Conservation (phyloP, 1,140 invertebrate species). For the Yoshiicerus persimilis region DNA sequence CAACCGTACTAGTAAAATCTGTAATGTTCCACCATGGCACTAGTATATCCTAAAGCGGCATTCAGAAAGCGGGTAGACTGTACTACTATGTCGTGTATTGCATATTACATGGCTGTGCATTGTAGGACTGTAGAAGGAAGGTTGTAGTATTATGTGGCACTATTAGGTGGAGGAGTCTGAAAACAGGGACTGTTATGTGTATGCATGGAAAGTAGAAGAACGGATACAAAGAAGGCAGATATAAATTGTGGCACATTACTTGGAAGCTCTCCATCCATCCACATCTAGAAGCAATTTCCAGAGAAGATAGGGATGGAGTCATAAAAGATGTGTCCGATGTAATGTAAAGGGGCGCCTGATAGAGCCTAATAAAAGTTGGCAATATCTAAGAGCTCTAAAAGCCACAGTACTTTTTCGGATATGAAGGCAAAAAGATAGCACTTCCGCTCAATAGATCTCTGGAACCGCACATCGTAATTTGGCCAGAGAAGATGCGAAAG, state of each 20-base stretch:
- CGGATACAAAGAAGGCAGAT: slow-evolving; percentile 25
- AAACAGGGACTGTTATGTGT: too few species aligned
- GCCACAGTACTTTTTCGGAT: slow-evolving; percentile 36
- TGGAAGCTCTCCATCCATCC: slow-evolving; percentile 35
- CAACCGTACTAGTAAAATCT: neutral
- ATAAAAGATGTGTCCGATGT: slow-evolving; percentile 41
- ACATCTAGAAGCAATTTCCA: slow-evolving; percentile 1
- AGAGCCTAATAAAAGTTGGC: slow-evolving; percentile 50
- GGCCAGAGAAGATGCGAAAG: slow-evolving; percentile 19
- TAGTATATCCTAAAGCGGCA: too few species aligned
- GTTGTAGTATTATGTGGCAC: neutral
- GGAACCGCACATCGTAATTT: slow-evolving; percentile 50
- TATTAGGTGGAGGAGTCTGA: too few species aligned
- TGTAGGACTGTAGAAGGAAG: neutral
- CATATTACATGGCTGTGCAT: neutral
- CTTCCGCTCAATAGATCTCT: slow-evolving; percentile 50
- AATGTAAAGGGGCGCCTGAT: slow-evolving; percentile 46
- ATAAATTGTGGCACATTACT: slow-evolving; percentile 32
- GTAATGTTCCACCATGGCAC: neutral
- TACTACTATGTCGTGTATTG: neutral
- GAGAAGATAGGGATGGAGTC: slow-evolving; percentile 9
- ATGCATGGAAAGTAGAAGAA: neutral
- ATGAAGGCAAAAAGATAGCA: slow-evolving; percentile 47
- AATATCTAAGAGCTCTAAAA: slow-evolving; percentile 46
- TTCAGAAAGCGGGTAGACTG: neutral